Evolutionary conservation across 2,888 invertebrate genomes (phyloP).

Genomic region (Xestia ashworthii): DNA sequence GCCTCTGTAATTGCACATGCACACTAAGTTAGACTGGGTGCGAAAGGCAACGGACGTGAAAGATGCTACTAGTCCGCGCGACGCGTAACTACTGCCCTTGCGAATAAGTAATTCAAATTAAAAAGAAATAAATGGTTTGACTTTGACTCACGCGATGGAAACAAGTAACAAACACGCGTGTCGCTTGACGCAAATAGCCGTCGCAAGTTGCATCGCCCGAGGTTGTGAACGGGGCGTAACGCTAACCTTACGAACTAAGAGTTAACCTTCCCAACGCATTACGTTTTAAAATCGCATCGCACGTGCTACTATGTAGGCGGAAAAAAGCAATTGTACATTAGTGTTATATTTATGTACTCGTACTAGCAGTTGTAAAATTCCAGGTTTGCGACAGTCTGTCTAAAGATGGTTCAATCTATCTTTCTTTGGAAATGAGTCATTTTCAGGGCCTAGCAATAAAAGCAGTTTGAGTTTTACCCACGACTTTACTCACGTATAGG

Average conservation of each 20-base stretch:
- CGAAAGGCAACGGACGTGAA: too few species aligned
- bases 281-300: slow-evolving; percentile 49
- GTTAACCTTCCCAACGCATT: slow-evolving; percentile 61
- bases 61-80: not conserved
- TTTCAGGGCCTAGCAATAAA: not conserved
- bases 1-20: too few species aligned
- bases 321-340: slow-evolving; percentile 11
- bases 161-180: not conserved
- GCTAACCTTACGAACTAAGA: slow-evolving; percentile 59
- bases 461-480: not conserved
- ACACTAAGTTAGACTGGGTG: too few species aligned
- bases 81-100: not conserved
- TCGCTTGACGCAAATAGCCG: not conserved
- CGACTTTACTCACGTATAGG: too few species aligned
- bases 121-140: not conserved
- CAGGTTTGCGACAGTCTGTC: not conserved
- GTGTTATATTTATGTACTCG: slow-evolving; percentile 31
- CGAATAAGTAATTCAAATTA: not conserved
- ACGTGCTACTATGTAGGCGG: slow-evolving; percentile 37
- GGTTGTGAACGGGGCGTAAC: not conserved
- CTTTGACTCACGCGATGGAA: not conserved
- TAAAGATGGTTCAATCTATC: not conserved
- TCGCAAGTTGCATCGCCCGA: not conserved
- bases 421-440: slow-evolving; percentile 8
- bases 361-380: not conserved